phyloP scores from a whole-genome alignment of 30 jellyfish, hydroid and myxozoan species.

The Euphysa ruthae region DNA sequence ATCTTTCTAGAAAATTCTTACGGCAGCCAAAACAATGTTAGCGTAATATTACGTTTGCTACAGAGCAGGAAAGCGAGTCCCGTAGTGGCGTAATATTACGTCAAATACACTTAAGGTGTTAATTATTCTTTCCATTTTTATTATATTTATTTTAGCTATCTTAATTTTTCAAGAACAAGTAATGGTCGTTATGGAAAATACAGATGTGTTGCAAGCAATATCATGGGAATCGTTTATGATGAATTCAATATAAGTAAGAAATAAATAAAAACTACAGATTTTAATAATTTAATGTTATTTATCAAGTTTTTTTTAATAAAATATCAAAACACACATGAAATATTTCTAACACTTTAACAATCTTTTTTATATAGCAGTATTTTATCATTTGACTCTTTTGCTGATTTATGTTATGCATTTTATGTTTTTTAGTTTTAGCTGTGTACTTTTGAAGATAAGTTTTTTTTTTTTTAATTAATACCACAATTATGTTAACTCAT shows the following conservation, averaged over 20 bases:
- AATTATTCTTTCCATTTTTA: not conserved
- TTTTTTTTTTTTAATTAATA: no score
- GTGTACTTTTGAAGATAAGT: no score
- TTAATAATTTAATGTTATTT: not conserved
- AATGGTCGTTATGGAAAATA: constrained; percentile 39
- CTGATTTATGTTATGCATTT: no score
- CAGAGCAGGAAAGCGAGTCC: no score
- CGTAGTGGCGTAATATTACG: no score
- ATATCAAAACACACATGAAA: not conserved
- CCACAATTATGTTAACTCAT: no score
- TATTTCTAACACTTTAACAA: not conserved
- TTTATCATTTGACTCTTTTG: no score
- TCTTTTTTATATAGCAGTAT: not conserved
- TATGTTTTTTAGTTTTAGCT: no score
- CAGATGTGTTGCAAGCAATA: constrained; percentile 70
- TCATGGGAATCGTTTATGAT: constrained; percentile 27
- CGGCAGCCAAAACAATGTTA: no score
- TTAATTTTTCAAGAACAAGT: constrained; percentile 12
- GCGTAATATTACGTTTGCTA: no score
- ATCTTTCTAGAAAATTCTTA: not conserved
- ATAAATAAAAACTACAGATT: no score
- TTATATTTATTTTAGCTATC: constrained; percentile 12
- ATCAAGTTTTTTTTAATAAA: not conserved
- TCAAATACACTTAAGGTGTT: not conserved
- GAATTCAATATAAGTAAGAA: constrained; percentile 50